Evolutionary conservation across 2,113 vertebrate genomes (phyloP).

Genomic region (Colinus virginianus): DNA sequence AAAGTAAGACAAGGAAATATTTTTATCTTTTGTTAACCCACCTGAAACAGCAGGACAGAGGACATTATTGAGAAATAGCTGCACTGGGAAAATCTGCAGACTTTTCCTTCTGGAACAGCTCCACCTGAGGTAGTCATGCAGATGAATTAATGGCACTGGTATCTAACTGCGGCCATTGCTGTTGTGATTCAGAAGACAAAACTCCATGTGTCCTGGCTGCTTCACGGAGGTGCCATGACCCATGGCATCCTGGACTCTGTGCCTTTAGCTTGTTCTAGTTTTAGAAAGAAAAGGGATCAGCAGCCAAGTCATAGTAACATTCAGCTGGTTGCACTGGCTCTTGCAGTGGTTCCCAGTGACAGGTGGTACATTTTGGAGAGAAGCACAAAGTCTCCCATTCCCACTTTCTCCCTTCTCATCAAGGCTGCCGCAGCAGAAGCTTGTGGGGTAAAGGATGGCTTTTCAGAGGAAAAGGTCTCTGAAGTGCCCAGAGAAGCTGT

Average conservation of each 20-base stretch:
- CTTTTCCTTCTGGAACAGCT: conserved; percentile 42
- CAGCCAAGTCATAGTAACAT: not conserved
- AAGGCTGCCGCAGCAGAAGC: not conserved
- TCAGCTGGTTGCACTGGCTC: accelerated
- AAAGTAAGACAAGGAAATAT: conserved; percentile 2
- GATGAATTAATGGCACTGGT: not conserved
- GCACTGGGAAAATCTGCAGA: not conserved
- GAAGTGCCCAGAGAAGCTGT: too few relatives aligned
- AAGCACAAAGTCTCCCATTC: accelerated
- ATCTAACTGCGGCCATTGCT: conserved; percentile 4
- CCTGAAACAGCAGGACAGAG: conserved; percentile 35
- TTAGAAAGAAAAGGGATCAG: not conserved
- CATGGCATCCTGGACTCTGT: accelerated
- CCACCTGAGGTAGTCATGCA: not conserved
- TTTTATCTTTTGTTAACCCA: conserved; percentile 1
- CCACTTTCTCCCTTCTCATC: not conserved
- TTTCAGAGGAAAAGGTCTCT: not conserved
- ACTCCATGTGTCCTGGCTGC: not conserved
- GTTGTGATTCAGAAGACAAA: conserved; percentile 1
- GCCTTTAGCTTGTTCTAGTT: not conserved
- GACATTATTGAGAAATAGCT: conserved; percentile 33
- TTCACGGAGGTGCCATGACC: not conserved
- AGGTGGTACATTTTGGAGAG: not conserved
- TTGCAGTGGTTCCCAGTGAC: not conserved
- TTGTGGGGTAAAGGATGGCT: not conserved